Base-by-base conservation (phyloP, 2,113 vertebrate species). In the Psammodynastes pulverulentus region DNA sequence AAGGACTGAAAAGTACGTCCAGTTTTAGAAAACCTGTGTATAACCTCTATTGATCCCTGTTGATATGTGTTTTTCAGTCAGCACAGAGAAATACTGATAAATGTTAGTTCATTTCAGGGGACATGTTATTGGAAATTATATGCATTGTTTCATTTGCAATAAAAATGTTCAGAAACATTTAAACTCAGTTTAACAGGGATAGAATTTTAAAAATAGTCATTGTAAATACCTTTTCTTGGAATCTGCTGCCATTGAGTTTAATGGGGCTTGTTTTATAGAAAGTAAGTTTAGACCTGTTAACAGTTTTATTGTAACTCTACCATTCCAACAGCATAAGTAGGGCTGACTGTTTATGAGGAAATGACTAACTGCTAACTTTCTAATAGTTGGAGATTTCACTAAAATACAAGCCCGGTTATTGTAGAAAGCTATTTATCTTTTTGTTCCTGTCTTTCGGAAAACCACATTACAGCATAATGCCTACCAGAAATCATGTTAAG, bases 401-500 rank as follows among this genome's bases (percentile, higher is more conserved):
- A 88, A 93, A 95, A 94, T 93, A 93, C 1, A 86, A 43, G 19
- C 54, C 39, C 53, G 90, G 49, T 94, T 93, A 92, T 92, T 87
- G 72, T 15, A 88, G 79, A 48, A 24, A 79, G 90, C 21, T 26
- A 52, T 0, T 67, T 94, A 88, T 91, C 92, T 89, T 93, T 95
- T 56, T 95, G 48, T 92, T 45, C 90, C 52, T 54, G 0, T 67
- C 29, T 89, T 95, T 91, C 39, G 43, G 88, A 96, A 91, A 95
- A 45, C 51, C 17, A 8, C 84, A 91, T 54, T 24, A 87, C 6
- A 92, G 7, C 90, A 92, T 85, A 91, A 89, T 92, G 72, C 91
- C 62, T 93, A 39, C 92, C 92, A 94, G 87, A 95, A 95, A 94
- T 94, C 85, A 94, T 51, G 46, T 3, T 94, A 93, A 93, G 29